phyloP scores from a whole-genome alignment of 2,113 vertebrate genomes.

The Okapia johnstoni region DNA sequence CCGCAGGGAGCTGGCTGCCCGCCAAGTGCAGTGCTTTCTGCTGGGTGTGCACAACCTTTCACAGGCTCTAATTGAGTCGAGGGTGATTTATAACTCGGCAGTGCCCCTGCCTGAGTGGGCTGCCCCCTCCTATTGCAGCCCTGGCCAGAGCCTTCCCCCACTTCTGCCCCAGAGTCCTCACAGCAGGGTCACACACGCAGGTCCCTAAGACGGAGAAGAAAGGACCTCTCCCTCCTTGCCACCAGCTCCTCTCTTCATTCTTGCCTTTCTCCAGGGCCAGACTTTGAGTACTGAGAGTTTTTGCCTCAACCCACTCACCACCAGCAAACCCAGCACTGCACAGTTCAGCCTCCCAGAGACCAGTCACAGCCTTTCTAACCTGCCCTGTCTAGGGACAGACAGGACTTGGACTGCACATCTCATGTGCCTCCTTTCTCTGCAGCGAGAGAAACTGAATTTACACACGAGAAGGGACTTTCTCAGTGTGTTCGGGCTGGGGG shows the following conservation, averaged over 20 bases:
- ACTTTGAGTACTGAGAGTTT: background rate
- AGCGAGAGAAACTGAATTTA: slow-evolving; percentile 28
- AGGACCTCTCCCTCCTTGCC: background rate
- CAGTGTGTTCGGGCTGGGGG: background rate
- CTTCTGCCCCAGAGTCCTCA: background rate
- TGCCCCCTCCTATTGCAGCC: slow-evolving; percentile 51
- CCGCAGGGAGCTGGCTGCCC: slow-evolving; percentile 27
- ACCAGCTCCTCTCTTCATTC: slow-evolving; percentile 33
- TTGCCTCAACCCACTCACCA: background rate
- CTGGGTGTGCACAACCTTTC: slow-evolving; percentile 68
- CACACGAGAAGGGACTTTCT: slow-evolving; percentile 27
- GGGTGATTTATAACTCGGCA: slow-evolving; percentile 64
- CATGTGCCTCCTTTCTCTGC: background rate
- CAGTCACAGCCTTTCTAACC: slow-evolving; percentile 4
- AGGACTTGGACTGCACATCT: background rate
- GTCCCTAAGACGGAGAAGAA: background rate
- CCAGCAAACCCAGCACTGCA: background rate
- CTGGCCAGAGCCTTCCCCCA: slow-evolving; percentile 20
- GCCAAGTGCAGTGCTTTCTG: slow-evolving; percentile 68
- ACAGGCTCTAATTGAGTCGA: slow-evolving; percentile 58
- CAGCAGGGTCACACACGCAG: slow-evolving; percentile 27
- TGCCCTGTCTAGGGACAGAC: background rate
- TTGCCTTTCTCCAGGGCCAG: background rate
- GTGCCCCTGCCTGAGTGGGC: slow-evolving; percentile 49
- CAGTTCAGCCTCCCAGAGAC: background rate